These are phyloP conservation scores for Caenorhabditis latens DNA, from an alignment of 1,140 invertebrate species.

Conservation along the genomic window DNA sequence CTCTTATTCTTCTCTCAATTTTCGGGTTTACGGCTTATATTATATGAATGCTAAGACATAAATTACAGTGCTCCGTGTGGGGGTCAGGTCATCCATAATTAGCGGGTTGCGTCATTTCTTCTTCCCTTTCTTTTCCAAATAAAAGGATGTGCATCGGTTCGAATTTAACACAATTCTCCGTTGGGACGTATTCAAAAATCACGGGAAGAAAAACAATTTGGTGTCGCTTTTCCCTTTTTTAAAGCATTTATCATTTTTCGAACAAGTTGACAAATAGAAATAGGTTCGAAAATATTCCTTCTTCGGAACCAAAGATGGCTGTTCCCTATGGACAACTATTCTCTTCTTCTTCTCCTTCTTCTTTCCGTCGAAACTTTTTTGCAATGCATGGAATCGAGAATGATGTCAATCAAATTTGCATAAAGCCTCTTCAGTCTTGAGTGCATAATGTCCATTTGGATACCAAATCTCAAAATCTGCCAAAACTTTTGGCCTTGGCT, in stretches of 20 bases:
- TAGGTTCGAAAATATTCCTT: neutral
- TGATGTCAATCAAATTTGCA: slow-evolving; percentile 53
- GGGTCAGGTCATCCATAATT: slow-evolving; percentile 54
- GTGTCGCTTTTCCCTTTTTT: neutral
- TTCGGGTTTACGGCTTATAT: slow-evolving; percentile 29
- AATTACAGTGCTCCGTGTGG: neutral
- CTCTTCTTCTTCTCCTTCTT: neutral
- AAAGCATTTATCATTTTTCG: neutral
- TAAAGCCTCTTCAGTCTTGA: slow-evolving; percentile 9
- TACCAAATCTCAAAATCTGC: slow-evolving; percentile 20
- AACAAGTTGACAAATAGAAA: slow-evolving; percentile 1
- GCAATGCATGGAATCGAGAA: slow-evolving; percentile 45
- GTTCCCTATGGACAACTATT: slow-evolving; percentile 12
- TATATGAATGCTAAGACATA: slow-evolving; percentile 51
- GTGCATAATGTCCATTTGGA: slow-evolving; percentile 43
- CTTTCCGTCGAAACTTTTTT: slow-evolving; percentile 3
- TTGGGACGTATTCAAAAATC: slow-evolving; percentile 20
- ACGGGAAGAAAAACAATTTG: slow-evolving; percentile 8
- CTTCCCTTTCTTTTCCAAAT: neutral
- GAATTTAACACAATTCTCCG: slow-evolving; percentile 28
- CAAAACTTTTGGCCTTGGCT: neutral
- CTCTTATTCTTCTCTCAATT: neutral
- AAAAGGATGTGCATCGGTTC: neutral
- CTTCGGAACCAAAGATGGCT: neutral
- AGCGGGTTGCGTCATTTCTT: slow-evolving; percentile 38